Evolutionary conservation across 1,140 invertebrate species (phyloP).

Genomic region (Drosophila neocordata): DNA sequence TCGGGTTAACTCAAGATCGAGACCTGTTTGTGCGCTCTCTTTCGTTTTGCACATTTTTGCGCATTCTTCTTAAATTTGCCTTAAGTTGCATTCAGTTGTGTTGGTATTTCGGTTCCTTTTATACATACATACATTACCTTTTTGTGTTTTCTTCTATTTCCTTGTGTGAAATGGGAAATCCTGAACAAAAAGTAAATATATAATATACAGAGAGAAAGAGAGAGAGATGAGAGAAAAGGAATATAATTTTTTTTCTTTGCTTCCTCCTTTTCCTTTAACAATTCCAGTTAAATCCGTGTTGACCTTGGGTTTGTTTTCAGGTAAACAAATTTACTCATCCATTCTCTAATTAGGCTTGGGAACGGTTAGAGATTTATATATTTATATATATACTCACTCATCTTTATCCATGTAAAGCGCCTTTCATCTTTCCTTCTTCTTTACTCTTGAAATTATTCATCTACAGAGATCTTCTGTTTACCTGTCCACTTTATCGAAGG

Average conservation of each 20-base stretch:
- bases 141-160: constrained; percentile 51
- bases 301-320: constrained; percentile 62
- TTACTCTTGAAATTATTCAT: constrained; percentile 29
- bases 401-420: constrained; percentile 8
- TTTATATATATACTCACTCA: constrained; percentile 6
- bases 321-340: constrained; percentile 63
- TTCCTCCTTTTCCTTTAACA: constrained; percentile 30
- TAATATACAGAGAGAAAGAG: too few relatives aligned
- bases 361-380: constrained; percentile 14
- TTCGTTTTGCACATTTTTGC: constrained; percentile 47
- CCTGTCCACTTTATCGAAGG: too few relatives aligned
- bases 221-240: constrained; percentile 29
- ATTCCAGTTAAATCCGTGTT: constrained; percentile 73
- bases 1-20: constrained; percentile 43
- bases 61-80: constrained; percentile 36
- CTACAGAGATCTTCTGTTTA: constrained; percentile 60
- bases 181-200: constrained; percentile 37
- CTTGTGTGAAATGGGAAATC: constrained; percentile 61
- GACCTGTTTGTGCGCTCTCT: constrained; percentile 56
- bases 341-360: constrained; percentile 58
- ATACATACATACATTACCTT: constrained; percentile 25
- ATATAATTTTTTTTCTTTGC: constrained; percentile 19
- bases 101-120: neutral
- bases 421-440: constrained; percentile 42
- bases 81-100: constrained; percentile 28